Evolutionary conservation across 2,113 vertebrate genomes (phyloP).

Genomic region (Melanostigma gelatinosum): DNA sequence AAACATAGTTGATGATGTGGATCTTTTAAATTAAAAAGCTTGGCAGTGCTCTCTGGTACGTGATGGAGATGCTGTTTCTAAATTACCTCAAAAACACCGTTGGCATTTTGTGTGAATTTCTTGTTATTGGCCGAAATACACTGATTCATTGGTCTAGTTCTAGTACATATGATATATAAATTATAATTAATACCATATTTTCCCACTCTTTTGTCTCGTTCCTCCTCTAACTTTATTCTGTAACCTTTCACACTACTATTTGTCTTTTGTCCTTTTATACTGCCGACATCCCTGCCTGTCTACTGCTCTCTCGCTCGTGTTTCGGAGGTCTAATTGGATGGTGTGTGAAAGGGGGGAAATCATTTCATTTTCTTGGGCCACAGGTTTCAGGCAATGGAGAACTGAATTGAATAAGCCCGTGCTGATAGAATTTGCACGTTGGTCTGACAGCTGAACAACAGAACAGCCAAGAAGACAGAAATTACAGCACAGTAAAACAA

Average conservation of each 20-base stretch:
- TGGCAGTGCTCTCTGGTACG: no score
- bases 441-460: constrained; percentile 63
- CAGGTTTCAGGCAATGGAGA: constrained; percentile 53
- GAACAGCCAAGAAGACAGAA: constrained; percentile 47
- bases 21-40: not conserved
- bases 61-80: not conserved
- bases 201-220: constrained; percentile 22
- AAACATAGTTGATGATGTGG: not conserved
- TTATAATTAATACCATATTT: not conserved
- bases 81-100: not conserved
- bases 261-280: constrained; percentile 33
- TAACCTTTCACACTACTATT: constrained; percentile 23
- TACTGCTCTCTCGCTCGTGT: constrained; percentile 52
- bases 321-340: constrained; percentile 67
- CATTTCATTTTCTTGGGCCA: constrained; percentile 61
- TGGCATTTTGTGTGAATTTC: not conserved
- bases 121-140: not conserved
- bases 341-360: constrained; percentile 60
- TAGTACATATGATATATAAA: not conserved
- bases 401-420: constrained; percentile 64
- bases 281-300: constrained; percentile 47
- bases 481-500: constrained; percentile 38
- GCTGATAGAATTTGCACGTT: constrained; percentile 73
- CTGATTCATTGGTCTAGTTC: not conserved
- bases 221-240: constrained; percentile 10